Base-by-base conservation (phyloP, 2,113 vertebrate genomes). In the Naja naja region DNA sequence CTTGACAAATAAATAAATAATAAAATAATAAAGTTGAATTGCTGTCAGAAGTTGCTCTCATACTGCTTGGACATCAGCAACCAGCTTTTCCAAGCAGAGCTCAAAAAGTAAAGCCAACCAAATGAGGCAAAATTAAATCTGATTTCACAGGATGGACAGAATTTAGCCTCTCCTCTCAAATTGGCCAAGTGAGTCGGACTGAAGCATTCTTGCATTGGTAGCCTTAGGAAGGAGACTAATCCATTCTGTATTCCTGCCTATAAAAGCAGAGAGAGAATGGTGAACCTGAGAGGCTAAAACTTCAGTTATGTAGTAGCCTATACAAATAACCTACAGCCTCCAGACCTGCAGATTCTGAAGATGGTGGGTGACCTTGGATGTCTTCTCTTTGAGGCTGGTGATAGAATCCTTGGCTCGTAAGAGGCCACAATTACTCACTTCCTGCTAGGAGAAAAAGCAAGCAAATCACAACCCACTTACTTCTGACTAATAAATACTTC, bases 351-450 rank as follows among this genome's bases (percentile, higher is more conserved):
- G 93, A 0, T 93, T 96, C 92, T 97, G 96, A 81, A 97, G 95
- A 0, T 97, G 95, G 93, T 94, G 94, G 53, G 97, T 97, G 54
- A 97, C 96, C 49, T 94, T 89, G 30, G 95, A 96, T 14, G 96
- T 97, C 93, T 96, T 96, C 74, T 97, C 96, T 91, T 97, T 97
- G 92, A 97, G 92, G 93, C 96, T 97, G 93, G 96, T 97, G 93
- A 97, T 96, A 53, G 97, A 97, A 93, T 97, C 97, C 92, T 97
- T 97, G 94, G 96, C 96, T 0, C 94, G 94, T 27, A 97, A 95
- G 87, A 97, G 89, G 88, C 96, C 96, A 49, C 93, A 96, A 90
- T 96, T 97, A 91, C 96, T 95, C 58, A 96, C 94, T 60, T 93
- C 96, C 96, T 97, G 94, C 39, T 85, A 91, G 2, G 12, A 49